Percentiles rank a stretch among this genome's conserved stretches.
These are phyloP conservation scores for Drosophila mimetica DNA, from an alignment of 2,888 invertebrate genomes.

Conservation along the genomic window DNA sequence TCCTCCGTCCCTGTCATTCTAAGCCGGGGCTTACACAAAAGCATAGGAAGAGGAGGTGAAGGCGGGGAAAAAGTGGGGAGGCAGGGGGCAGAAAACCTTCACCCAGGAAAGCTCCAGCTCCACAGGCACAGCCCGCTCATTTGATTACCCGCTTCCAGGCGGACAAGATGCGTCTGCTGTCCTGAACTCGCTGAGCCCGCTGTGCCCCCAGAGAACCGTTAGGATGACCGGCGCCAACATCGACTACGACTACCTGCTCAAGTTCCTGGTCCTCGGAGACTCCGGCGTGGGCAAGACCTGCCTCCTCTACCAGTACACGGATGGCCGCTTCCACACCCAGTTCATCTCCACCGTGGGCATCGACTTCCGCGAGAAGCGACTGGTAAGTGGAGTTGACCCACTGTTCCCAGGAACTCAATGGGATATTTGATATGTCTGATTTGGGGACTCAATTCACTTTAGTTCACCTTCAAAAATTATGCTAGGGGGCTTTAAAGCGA, in stretches of 20 bases:
- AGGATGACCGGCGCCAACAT: constrained; percentile 73
- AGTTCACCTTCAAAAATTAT: no score
- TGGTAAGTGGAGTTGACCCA: constrained; percentile 87
- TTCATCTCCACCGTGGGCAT: constrained; percentile 99
- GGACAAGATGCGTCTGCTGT: constrained; percentile 31
- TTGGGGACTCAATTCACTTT: no score
- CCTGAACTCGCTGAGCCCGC: constrained; percentile 1
- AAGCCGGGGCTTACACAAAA: constrained; percentile 20
- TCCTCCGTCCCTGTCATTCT: constrained; percentile 7
- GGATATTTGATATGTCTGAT: no score
- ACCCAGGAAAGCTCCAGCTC: constrained; percentile 12
- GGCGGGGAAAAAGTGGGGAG: no score
- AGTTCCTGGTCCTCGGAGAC: constrained; percentile 96
- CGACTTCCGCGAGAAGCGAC: constrained; percentile 97
- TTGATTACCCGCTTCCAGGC: constrained; percentile 24
- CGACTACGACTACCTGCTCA: constrained; percentile 84
- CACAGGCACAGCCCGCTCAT: constrained; percentile 14
- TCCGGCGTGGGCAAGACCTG: constrained; percentile 99
- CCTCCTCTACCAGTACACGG: constrained; percentile 97
- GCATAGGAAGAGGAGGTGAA: no score
- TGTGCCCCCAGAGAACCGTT: constrained; percentile 17
- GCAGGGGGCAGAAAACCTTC: background rate
- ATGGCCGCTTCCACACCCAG: constrained; percentile 94
- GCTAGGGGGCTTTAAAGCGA: no score
- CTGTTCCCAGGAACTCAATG: background rate